phyloP scores from a whole-genome alignment of 2,888 invertebrate genomes.

The Melipona beecheii region DNA sequence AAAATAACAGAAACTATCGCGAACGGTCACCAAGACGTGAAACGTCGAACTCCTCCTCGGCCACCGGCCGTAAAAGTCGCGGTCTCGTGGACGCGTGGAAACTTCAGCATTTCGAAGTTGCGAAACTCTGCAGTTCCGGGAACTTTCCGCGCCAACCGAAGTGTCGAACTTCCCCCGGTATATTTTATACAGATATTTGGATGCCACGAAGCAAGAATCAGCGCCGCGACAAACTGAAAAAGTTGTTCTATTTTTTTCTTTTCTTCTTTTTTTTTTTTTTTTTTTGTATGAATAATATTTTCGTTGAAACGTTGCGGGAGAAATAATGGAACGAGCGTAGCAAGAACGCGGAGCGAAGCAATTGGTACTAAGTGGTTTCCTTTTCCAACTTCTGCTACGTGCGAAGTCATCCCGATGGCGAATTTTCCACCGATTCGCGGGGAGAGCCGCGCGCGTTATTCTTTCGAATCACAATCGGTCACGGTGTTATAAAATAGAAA shows the following conservation, averaged over 20 bases:
- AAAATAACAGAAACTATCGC: background rate
- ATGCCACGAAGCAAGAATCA: background rate
- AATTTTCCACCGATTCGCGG: background rate
- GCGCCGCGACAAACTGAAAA: background rate
- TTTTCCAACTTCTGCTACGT: constrained; percentile 40
- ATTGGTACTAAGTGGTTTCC: constrained; percentile 69
- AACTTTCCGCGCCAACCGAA: background rate
- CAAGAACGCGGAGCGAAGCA: background rate
- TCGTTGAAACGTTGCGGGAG: background rate
- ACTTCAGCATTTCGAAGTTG: background rate
- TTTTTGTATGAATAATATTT: background rate
- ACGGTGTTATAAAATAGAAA: constrained; percentile 13
- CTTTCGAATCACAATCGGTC: constrained; percentile 9
- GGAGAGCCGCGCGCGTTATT: constrained; percentile 8
- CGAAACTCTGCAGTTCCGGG: background rate
- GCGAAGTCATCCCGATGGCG: background rate
- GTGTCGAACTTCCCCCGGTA: background rate
- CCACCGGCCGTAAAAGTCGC: background rate
- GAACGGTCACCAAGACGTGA: background rate
- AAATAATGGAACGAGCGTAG: constrained; percentile 12
- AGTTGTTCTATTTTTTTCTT: background rate
- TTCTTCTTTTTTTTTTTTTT: too few relatives aligned
- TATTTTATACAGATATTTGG: background rate
- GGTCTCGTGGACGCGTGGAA: background rate
- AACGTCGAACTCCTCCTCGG: background rate